A percentile compares a stretch with the other conserved stretches of the same genome.
Conservation (phyloP, 2,113 vertebrate species). For the Zapornia atra region DNA sequence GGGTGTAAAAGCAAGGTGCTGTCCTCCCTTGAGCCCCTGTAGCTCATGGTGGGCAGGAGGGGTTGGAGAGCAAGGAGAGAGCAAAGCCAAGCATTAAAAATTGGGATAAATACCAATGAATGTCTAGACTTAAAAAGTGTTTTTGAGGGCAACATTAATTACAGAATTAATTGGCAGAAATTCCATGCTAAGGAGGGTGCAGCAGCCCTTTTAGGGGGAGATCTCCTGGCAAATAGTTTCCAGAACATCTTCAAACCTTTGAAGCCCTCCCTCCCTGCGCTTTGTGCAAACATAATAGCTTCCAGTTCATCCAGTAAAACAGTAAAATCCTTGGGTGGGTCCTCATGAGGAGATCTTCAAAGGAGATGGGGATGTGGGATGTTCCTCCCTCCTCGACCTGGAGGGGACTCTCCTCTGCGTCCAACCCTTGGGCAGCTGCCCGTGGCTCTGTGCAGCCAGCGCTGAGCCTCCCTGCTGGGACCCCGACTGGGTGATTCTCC, state of each 20-base stretch:
- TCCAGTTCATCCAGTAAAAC: not conserved
- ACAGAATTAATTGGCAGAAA: not conserved
- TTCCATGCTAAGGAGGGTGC: not conserved
- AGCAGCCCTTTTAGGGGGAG: not conserved
- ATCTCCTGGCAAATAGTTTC: not conserved
- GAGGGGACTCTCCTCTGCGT: not conserved
- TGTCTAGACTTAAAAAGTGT: not conserved
- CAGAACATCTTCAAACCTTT: not conserved
- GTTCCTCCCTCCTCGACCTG: fast-evolving
- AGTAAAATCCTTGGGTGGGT: not conserved
- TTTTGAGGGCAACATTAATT: not conserved
- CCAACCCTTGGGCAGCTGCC: not conserved
- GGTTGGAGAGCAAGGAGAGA: not conserved
- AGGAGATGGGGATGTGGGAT: not conserved
- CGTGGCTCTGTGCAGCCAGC: fast-evolving
- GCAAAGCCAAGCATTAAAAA: not conserved
- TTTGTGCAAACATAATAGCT: not conserved
- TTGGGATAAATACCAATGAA: not conserved
- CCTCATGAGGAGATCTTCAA: not conserved
- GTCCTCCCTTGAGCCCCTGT: too few species aligned
- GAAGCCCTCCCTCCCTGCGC: not conserved
- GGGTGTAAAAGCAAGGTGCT: not conserved
- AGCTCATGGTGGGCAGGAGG: not conserved
- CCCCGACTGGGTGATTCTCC: fast-evolving
- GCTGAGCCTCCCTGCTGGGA: fast-evolving